Base-by-base conservation (phyloP, 2,113 vertebrate species). In the Gorsachius goisagi region DNA sequence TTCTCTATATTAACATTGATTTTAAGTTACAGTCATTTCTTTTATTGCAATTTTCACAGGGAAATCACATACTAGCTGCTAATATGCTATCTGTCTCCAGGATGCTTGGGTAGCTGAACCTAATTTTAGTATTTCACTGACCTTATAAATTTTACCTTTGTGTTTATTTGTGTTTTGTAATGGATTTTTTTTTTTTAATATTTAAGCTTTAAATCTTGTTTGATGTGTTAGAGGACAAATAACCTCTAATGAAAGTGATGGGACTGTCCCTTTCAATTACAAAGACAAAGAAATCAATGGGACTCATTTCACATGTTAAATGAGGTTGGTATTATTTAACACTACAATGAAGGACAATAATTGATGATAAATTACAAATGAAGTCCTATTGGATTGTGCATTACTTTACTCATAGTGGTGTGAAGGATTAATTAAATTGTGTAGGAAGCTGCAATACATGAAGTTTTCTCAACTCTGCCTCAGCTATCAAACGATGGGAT, bases 221-320 rank as follows among this genome's bases (percentile, higher is more conserved):
- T 95, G 95, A 83, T 91, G 19, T 91, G 15, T 85, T 92, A 69
- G 50, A 91, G 73, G 88, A 85, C 74, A 95, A 93, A 91, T 92
- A 94, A 30, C 62, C 58, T 91, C 73, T 83, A 96, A 90, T 83
- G 91, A 94, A 96, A 93, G 23, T 94, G 91, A 92, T 90, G 79
- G 68, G 73, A 59, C 85, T 96, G 94, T 96, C 95, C 77, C 67
- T 96, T 97, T 97, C 79, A 94, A 95, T 97, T 97, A 95, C 27
- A 88, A 91, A 94, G 89, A 95, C 85, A 97, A 94, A 97, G 59
- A 79, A 94, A 97, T 96, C 95, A 95, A 96, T 97, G 80, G 21
- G 85, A 73, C 68, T 97, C 82, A 96, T 97, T 96, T 96, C 91
- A 91, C 82, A 91, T 33, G 3, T 94, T 95, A 84, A 95, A 96